Percentiles rank a stretch among this genome's conserved stretches.
These are phyloP conservation scores for Pollicipes pollicipes DNA, from an alignment of 1,140 invertebrate species.

Conservation along the genomic window DNA sequence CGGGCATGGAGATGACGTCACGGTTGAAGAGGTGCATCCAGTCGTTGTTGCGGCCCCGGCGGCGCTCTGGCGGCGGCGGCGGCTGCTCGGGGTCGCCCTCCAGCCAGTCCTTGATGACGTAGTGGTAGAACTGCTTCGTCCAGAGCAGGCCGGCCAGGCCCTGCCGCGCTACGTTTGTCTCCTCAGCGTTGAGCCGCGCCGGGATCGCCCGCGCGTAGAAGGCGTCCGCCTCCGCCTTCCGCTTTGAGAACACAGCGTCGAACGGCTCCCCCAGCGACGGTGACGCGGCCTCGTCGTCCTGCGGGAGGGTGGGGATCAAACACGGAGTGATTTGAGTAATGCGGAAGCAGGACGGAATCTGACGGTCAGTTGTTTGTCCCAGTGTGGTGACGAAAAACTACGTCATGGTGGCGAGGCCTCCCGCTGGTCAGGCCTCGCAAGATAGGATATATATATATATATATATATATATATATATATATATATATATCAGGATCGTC, in stretches of 20 bases:
- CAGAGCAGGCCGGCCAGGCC: conserved; percentile 29
- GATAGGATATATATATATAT: too few relatives aligned
- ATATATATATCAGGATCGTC: too few relatives aligned
- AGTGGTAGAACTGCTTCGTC: conserved; percentile 32
- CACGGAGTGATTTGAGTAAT: background rate
- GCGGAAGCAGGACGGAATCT: too few relatives aligned
- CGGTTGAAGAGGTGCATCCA: conserved; percentile 28
- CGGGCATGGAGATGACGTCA: conserved; percentile 30
- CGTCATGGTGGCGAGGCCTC: too few relatives aligned
- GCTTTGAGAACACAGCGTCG: conserved; percentile 21
- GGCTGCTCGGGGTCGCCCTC: conserved; percentile 23
- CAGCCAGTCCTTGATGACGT: conserved; percentile 27
- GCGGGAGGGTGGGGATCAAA: too few relatives aligned
- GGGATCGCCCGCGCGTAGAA: conserved; percentile 25
- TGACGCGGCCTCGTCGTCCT: background rate
- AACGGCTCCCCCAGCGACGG: conserved; percentile 19
- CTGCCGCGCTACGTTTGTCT: conserved; percentile 23
- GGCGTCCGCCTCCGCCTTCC: conserved; percentile 24
- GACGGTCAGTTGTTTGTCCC: too few relatives aligned
- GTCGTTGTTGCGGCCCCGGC: conserved; percentile 23
- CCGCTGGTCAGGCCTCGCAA: too few relatives aligned
- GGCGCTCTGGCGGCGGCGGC: conserved; percentile 18
- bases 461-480: too few relatives aligned
- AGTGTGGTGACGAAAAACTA: too few relatives aligned
- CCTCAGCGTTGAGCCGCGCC: conserved; percentile 8